phyloP scores from a whole-genome alignment of 2,113 vertebrate species.

The Sapayoa aenigma region DNA sequence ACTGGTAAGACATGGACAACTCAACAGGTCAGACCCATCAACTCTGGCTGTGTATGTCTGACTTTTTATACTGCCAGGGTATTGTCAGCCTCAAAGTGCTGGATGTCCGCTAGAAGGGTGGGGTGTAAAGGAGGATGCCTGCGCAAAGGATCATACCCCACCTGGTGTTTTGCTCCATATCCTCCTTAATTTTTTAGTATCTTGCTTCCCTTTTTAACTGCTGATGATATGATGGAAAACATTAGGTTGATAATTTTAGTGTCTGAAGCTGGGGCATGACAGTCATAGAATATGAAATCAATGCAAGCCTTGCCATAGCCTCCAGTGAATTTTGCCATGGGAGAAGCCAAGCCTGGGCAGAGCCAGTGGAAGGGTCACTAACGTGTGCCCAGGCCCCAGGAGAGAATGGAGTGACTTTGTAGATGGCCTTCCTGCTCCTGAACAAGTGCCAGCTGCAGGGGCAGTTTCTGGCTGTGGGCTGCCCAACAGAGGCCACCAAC shows the following conservation, averaged over 20 bases:
- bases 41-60: neutral
- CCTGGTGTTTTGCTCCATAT: neutral
- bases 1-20: neutral
- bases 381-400: accelerated
- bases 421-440: neutral
- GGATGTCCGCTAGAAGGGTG: neutral
- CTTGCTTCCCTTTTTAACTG: neutral
- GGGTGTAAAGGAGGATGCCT: neutral
- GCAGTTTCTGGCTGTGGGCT: neutral
- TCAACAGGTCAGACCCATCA: neutral
- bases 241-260: neutral
- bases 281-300: neutral
- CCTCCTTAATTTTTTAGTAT: neutral
- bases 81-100: neutral
- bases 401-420: neutral
- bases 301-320: neutral
- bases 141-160: neutral
- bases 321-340: neutral
- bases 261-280: neutral
- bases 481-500: neutral
- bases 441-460: neutral
- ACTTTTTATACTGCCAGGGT: neutral
- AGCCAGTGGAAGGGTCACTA: neutral
- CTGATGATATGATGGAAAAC: neutral
- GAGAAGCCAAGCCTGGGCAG: neutral